Conservation (phyloP, 2,888 invertebrate genomes). For the Imbricaverruca yamaguchii region DNA sequence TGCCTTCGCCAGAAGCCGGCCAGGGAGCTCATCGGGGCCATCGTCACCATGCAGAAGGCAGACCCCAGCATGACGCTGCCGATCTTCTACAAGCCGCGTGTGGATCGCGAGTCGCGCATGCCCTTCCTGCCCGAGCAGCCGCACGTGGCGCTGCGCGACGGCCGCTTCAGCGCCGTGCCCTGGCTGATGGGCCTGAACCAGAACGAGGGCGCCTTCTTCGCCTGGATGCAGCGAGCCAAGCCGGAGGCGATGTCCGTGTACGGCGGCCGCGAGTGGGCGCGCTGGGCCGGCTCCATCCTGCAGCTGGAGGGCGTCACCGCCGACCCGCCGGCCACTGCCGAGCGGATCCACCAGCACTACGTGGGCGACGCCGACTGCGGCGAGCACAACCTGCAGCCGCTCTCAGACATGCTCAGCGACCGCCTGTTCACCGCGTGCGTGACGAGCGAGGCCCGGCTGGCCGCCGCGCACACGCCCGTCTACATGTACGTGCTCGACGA, state of each 20-base stretch:
- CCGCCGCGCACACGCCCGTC: slow-evolving; percentile 6
- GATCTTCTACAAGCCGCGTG: background rate
- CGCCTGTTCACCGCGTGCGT: background rate
- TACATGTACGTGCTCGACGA: slow-evolving; percentile 29
- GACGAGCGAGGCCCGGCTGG: background rate
- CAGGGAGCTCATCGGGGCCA: slow-evolving; percentile 55
- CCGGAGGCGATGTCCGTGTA: too few relatives aligned
- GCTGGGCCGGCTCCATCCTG: background rate
- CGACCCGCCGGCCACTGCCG: background rate
- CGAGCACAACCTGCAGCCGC: background rate
- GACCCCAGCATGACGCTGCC: background rate
- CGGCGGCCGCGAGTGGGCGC: background rate
- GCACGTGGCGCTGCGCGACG: background rate
- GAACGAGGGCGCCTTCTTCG: background rate
- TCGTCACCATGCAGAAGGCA: background rate
- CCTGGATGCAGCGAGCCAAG: background rate
- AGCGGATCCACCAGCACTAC: background rate
- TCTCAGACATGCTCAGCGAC: background rate
- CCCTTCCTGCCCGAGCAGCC: slow-evolving; percentile 22
- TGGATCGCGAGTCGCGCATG: slow-evolving; percentile 40
- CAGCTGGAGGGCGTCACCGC: background rate
- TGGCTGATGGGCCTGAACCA: background rate
- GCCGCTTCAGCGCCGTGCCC: background rate
- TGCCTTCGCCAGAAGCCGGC: slow-evolving; percentile 87
- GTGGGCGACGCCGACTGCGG: background rate